A percentile compares a stretch with the other conserved stretches of the same genome.
Evolutionary conservation across 2,113 vertebrate genomes (phyloP).

Genomic region (Cyanoliseus patagonus): DNA sequence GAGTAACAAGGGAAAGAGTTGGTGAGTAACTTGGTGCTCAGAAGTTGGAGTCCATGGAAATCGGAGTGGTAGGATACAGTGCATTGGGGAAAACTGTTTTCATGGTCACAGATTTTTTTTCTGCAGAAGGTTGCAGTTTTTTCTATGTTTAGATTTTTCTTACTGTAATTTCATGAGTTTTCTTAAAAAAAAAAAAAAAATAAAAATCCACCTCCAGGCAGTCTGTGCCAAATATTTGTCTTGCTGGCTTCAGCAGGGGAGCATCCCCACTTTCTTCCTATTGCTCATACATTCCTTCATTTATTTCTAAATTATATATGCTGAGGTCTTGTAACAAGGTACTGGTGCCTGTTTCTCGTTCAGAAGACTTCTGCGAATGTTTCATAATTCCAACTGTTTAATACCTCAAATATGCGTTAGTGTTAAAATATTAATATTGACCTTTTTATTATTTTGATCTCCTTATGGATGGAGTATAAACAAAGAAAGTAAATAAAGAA

Average conservation of each 20-base stretch:
- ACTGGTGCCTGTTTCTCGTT: background rate
- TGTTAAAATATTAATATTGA: slow-evolving; percentile 57
- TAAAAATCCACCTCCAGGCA: background rate
- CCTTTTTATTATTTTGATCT: background rate
- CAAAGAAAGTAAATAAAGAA: background rate
- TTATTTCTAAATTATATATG: slow-evolving; percentile 54
- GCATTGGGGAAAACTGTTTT: background rate
- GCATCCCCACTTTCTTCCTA: background rate
- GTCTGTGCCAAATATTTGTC: background rate
- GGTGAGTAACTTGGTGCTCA: background rate
- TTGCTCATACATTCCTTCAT: slow-evolving; percentile 1
- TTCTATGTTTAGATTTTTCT: background rate
- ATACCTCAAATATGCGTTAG: slow-evolving; percentile 38
- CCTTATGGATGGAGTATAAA: background rate
- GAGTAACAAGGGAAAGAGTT: background rate
- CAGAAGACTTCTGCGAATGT: background rate
- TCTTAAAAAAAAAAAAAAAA: background rate
- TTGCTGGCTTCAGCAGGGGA: slow-evolving; percentile 19
- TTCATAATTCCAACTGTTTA: background rate
- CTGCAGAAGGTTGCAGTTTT: background rate
- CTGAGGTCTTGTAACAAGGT: slow-evolving; percentile 19
- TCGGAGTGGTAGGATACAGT: background rate
- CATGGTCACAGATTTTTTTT: background rate
- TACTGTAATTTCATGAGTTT: background rate
- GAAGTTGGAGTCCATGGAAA: background rate